Base-by-base conservation (phyloP, 2,797 vertebrate genomes). In the Melopsittacus undulatus region DNA sequence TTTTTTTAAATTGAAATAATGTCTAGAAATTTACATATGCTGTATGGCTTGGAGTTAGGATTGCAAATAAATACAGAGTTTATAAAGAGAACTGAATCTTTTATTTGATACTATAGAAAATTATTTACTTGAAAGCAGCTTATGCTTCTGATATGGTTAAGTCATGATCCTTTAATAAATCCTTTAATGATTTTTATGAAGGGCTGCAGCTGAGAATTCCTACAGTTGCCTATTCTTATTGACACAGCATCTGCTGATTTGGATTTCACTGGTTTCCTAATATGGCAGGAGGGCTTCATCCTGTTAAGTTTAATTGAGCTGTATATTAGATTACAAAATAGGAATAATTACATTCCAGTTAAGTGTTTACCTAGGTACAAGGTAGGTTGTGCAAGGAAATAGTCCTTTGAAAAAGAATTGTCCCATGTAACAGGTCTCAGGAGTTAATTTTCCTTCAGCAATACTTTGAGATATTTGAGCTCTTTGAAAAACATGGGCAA, bases 401-500 rank as follows among this genome's bases (percentile, higher is more conserved):
- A 29, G 49, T 73, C 75, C 68, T 78, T 48, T 6, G 5, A 45
- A 29, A 80, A 77, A 36, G 40, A 57, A 32, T 61, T 85, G 42
- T 5, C n/a, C 66, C 43, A 51, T 24, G 52, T 66, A 69, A 32
- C 8, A 38, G 43, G 27, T 94, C 51, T 83, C 29, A 23, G 79
- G 38, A 92, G 56, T 87, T 94, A 3, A 42, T 91, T 92, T 94
- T 89, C 56, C 40, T 62, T 81, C 51, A 82, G 85, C 54, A 38
- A 32, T 77, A 18, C 57, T 80, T 72, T 34, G 69, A 81, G 63
- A 32, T 54, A n/a, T 9, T 40, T 57, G 76, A 4, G n/a, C 78
- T 68, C 57, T 84, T 51, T n/a, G 57, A 79, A 94, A 90, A 94
- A 30, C 43, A 32, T 1, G 13, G 38, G 70, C 34, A 62, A 30